phyloP scores from a whole-genome alignment of 2,888 invertebrate genomes.

The Cantharis lateralis region DNA sequence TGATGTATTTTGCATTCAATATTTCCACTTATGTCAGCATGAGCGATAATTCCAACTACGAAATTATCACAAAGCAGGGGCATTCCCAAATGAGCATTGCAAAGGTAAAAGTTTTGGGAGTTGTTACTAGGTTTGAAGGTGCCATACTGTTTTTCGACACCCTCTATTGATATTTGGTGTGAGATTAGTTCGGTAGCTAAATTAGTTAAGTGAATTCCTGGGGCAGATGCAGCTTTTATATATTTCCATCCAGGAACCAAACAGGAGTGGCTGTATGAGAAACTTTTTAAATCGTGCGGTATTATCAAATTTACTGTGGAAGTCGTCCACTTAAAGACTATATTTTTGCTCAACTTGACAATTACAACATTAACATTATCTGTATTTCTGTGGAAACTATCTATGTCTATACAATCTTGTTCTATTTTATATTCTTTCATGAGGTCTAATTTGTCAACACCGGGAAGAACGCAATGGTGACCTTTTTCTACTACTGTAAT shows the following conservation, averaged over 20 bases:
- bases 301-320: neutral
- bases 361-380: neutral
- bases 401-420: neutral
- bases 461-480: neutral
- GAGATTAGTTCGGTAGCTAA: neutral
- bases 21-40: neutral
- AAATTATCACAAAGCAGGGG: neutral
- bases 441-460: neutral
- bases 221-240: neutral
- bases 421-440: neutral
- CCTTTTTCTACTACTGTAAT: neutral
- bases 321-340: neutral
- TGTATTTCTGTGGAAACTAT: neutral
- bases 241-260: neutral
- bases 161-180: neutral
- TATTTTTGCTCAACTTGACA: neutral
- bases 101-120: neutral
- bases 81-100: neutral
- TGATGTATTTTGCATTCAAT: neutral
- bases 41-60: neutral
- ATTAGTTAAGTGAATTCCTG: neutral
- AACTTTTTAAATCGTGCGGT: neutral
- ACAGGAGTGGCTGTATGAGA: neutral
- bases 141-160: neutral
- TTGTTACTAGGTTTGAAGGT: neutral